Base-by-base conservation (phyloP, 2,797 vertebrate genomes). In the Triplophysa bombifrons region DNA sequence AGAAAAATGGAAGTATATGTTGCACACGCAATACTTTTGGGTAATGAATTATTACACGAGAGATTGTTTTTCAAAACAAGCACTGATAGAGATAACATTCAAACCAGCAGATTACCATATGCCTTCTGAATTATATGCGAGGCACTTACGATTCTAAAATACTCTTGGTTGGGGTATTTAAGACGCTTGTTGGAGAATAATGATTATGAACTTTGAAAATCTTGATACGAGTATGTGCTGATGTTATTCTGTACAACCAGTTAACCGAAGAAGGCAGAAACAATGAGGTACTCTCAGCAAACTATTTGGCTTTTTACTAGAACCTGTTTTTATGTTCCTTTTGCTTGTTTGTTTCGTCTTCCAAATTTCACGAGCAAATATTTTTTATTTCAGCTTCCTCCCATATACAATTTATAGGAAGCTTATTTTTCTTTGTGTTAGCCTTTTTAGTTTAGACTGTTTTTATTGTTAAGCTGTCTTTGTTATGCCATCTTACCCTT, bases 101-200 rank as follows among this genome's bases (percentile, higher is more conserved):
- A 51, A 60, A 50, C 11, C 64, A n/a, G 38, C 74, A 16, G 17
- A n/a, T 76, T 66, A 58, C 10, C 22, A 0, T 16, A 78, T 69
- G 46, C 67, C 67, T 78, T 78, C 30, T n/a, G 8, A 38, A 22
- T 61, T 63, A 44, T 14, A 53, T 71, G 60, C 71, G 67, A 53
- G 68, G 67, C 76, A 64, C 46, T 78, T 78, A 25, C 19, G 3
- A 34, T 25, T 27, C 19, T 14, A 50, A 64, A 64, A 65, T 38
- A 30, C 60, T 74, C 64, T 66, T 19, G 30, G 16, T 17, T 34
- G 27, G 27, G 27, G 30, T 63, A 34, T 34, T 30, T 50, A 48
- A 34, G n/a, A 61, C 69, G 38, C 17, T 34, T 68, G 30, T 48
- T 41, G 8, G 55, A 77, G 27, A 50, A 22, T 22, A 25, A 51